Evolutionary conservation across 2,113 vertebrate genomes (phyloP).

Genomic region (Corvus hawaiiensis): DNA sequence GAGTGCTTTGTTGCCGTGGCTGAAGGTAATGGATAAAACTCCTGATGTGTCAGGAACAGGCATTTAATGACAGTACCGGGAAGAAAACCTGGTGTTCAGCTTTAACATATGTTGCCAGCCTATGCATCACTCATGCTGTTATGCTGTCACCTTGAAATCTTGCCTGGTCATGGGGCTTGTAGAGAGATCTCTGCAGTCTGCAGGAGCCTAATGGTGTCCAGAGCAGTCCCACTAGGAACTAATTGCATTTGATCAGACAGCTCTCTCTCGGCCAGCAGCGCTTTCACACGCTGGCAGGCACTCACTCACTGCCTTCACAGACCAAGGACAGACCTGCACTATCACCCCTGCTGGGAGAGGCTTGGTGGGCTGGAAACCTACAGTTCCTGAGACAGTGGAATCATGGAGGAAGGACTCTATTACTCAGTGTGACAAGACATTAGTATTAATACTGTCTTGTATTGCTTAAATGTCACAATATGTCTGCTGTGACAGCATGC

Average conservation of each 20-base stretch:
- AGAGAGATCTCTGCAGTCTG: neutral
- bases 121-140: neutral
- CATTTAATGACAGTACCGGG: neutral
- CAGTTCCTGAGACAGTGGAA: neutral
- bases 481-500: rapidly evolving
- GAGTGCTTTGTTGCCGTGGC: neutral
- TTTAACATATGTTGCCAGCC: neutral
- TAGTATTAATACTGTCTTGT: neutral
- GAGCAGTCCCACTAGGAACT: neutral
- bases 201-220: neutral
- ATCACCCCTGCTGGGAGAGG: neutral
- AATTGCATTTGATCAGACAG: neutral
- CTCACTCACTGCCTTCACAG: neutral
- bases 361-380: rapidly evolving
- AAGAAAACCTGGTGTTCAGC: neutral
- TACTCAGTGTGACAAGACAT: neutral
- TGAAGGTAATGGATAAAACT: neutral
- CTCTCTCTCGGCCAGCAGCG: rapidly evolving
- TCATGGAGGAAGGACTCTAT: neutral
- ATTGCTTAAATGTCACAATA: neutral
- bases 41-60: neutral
- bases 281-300: neutral
- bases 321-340: neutral
- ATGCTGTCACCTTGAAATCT: neutral
- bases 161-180: neutral